Conservation (phyloP, 2,888 invertebrate species). For the Erannis defoliaria region DNA sequence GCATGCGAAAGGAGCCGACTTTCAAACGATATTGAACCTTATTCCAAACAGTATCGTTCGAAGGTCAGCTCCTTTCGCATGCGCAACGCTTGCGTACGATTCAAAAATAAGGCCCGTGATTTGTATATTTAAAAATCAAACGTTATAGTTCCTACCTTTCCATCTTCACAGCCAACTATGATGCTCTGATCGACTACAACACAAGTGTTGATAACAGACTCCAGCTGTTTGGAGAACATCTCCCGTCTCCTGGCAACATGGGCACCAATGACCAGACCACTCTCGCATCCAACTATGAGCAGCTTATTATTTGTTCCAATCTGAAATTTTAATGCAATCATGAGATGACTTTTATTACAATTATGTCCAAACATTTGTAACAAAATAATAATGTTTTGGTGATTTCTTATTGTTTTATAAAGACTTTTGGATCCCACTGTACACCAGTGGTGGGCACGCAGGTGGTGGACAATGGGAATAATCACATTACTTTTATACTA, state of each 20-base stretch:
- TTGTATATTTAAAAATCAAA: no score
- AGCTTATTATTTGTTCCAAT: slow-evolving; percentile 88
- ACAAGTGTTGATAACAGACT: slow-evolving; percentile 87
- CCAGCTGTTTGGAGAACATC: slow-evolving; percentile 68
- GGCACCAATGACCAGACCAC: slow-evolving; percentile 83
- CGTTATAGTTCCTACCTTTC: slow-evolving; percentile 70
- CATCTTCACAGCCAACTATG: slow-evolving; percentile 88
- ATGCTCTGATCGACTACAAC: slow-evolving; percentile 76
- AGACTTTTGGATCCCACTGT: not conserved
- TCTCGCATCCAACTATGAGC: slow-evolving; percentile 88
- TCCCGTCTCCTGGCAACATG: slow-evolving; percentile 84
- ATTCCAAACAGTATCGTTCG: no score
- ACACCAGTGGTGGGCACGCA: no score
- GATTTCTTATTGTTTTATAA: no score
- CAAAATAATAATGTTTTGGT: no score
- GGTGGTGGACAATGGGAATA: no score
- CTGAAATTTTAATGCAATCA: slow-evolving; percentile 62
- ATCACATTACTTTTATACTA: no score
- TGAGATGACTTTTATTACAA: not conserved
- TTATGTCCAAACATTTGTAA: not conserved
- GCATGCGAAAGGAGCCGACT: no score
- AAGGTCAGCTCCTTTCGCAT: no score
- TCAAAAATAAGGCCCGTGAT: no score
- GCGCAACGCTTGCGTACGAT: no score
- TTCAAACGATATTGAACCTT: no score